phyloP scores from a whole-genome alignment of 2,113 vertebrate genomes.

The Oplegnathus fasciatus region DNA sequence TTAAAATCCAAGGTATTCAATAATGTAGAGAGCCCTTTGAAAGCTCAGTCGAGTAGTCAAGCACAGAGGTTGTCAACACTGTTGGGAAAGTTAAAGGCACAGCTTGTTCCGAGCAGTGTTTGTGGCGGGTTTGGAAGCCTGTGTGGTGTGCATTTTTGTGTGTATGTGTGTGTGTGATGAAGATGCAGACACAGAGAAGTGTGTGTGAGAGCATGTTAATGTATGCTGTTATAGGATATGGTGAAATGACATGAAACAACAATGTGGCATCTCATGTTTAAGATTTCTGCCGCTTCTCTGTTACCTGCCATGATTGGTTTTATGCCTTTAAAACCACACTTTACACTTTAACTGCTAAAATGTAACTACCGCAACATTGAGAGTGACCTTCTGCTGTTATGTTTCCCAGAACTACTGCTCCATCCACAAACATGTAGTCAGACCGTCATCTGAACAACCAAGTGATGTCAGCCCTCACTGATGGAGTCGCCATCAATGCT shows the following conservation, averaged over 20 bases:
- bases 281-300: not conserved
- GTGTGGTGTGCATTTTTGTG: not conserved
- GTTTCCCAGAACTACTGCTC: constrained; percentile 14
- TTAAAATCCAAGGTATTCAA: constrained; percentile 77
- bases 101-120: constrained; percentile 38
- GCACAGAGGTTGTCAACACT: constrained; percentile 63
- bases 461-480: constrained; percentile 22
- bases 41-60: constrained; percentile 70
- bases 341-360: not conserved
- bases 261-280: not conserved
- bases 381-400: constrained; percentile 10
- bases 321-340: not conserved
- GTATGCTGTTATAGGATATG: constrained; percentile 6
- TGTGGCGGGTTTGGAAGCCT: constrained; percentile 8
- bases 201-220: not conserved
- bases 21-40: constrained; percentile 77
- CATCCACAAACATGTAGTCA: not conserved
- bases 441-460: not conserved
- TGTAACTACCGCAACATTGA: not conserved
- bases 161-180: constrained; percentile 17
- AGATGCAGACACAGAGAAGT: constrained; percentile 1
- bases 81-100: constrained; percentile 56
- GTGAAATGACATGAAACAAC: constrained; percentile 35
- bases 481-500: constrained; percentile 26
- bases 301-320: not conserved